Evolutionary conservation across 37 sponge, comb jelly and placozoan species (phyloP).

Genomic region (Geodia barretti): DNA sequence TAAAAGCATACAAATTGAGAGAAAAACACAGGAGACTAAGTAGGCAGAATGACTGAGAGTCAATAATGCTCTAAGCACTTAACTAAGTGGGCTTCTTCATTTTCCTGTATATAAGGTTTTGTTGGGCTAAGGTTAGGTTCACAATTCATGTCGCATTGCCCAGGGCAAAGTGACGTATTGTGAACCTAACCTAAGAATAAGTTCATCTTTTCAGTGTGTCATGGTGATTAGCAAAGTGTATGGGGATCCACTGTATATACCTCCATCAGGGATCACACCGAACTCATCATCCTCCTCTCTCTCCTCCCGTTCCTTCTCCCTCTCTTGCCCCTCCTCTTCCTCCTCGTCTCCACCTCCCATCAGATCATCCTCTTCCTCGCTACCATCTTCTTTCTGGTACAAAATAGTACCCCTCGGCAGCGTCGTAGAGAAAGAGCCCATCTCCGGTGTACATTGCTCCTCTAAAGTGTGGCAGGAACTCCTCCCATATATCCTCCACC

Average conservation of each 20-base stretch:
- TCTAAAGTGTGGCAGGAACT: conserved; percentile 26
- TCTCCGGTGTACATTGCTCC: not conserved
- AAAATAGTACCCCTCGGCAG: not conserved
- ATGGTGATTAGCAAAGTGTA: too few relatives aligned
- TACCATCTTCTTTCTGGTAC: not conserved
- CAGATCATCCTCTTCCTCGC: not conserved
- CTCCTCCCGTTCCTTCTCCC: not conserved
- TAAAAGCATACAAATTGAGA: too few relatives aligned
- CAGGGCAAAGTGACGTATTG: too few relatives aligned
- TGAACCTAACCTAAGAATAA: too few relatives aligned
- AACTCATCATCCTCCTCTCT: not conserved
- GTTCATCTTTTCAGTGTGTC: too few relatives aligned
- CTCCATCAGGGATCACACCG: not conserved
- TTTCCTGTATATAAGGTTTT: too few relatives aligned
- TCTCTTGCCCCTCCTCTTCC: not conserved
- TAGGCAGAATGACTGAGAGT: too few relatives aligned
- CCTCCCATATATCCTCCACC: conserved; percentile 45
- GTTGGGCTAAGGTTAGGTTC: too few relatives aligned
- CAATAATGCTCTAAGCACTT: too few relatives aligned
- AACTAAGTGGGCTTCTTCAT: too few relatives aligned
- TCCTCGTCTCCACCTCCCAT: conserved; percentile 1
- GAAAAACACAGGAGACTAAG: too few relatives aligned
- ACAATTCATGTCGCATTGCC: too few relatives aligned
- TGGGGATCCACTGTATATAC: not conserved
- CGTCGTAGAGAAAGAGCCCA: not conserved